These are phyloP conservation scores for Pygoscelis antarcticus DNA, from an alignment of 2,113 vertebrate species.

Conservation along the genomic window DNA sequence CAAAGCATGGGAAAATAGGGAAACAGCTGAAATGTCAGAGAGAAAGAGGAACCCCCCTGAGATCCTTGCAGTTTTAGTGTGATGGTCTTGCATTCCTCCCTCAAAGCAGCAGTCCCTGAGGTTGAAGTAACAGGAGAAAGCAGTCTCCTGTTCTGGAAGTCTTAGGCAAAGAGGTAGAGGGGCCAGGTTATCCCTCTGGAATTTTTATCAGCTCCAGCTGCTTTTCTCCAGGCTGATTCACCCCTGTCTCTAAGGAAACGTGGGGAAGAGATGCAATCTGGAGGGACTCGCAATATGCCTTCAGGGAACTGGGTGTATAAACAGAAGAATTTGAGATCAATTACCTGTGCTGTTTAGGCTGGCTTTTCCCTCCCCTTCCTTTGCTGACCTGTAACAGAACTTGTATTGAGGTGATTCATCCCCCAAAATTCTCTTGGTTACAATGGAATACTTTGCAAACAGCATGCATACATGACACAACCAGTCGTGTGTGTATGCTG, in stretches of 20 bases:
- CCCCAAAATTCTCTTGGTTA: background rate
- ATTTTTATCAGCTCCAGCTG: slow-evolving; percentile 53
- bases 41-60: background rate
- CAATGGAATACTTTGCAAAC: slow-evolving; percentile 41
- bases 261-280: background rate
- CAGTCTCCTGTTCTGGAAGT: background rate
- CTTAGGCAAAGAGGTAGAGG: background rate
- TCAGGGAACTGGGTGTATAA: background rate
- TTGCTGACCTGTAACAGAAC: slow-evolving; percentile 26
- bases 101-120: background rate
- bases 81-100: background rate
- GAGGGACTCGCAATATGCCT: background rate
- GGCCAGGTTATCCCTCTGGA: slow-evolving; percentile 47
- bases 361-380: background rate
- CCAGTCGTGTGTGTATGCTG: background rate
- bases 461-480: background rate
- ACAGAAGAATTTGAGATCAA: slow-evolving; percentile 28
- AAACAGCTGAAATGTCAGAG: background rate
- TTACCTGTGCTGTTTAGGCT: slow-evolving; percentile 29
- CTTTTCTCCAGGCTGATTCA: slow-evolving; percentile 47
- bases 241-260: background rate
- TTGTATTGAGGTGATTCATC: slow-evolving; percentile 4
- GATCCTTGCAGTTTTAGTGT: background rate
- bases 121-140: background rate
- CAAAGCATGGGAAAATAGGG: background rate